These are phyloP conservation scores for Calosoma granatense DNA, from an alignment of 1,140 invertebrate genomes.

Conservation along the genomic window DNA sequence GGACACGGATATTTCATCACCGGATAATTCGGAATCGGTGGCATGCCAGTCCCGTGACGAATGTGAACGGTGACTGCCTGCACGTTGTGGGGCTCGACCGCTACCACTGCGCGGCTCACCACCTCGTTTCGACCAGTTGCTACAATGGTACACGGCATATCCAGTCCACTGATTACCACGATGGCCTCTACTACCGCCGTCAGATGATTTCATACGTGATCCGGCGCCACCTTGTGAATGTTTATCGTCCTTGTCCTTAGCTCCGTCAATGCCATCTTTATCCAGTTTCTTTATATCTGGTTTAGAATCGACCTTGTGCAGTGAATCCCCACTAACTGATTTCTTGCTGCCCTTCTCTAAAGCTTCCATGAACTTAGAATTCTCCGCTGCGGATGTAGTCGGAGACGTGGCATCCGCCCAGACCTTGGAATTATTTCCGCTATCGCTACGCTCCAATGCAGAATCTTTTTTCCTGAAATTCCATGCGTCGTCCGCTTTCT, in stretches of 20 bases:
- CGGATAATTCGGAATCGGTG: constrained; percentile 48
- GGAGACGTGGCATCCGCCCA: constrained; percentile 41
- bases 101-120: constrained; percentile 28
- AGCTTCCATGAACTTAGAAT: constrained; percentile 15
- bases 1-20: constrained; percentile 42
- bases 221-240: constrained; percentile 30
- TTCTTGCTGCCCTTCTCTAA: constrained; percentile 18
- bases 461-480: constrained; percentile 15
- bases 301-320: constrained; percentile 12
- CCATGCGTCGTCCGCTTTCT: constrained; percentile 19
- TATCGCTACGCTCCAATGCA: constrained; percentile 19
- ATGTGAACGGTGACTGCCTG: constrained; percentile 14
- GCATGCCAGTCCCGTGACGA: constrained; percentile 33
- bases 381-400: constrained; percentile 22
- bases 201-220: constrained; percentile 19
- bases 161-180: constrained; percentile 28
- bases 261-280: constrained; percentile 24
- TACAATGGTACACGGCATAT: constrained; percentile 18
- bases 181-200: no score
- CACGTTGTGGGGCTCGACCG: constrained; percentile 23
- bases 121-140: constrained; percentile 23
- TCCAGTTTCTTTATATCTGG: constrained; percentile 19
- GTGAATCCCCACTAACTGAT: constrained; percentile 13
- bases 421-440: constrained; percentile 29
- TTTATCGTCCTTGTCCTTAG: constrained; percentile 32